Evolutionary conservation across 2,888 invertebrate species (phyloP).

Genomic region (Monopis laevigella): DNA sequence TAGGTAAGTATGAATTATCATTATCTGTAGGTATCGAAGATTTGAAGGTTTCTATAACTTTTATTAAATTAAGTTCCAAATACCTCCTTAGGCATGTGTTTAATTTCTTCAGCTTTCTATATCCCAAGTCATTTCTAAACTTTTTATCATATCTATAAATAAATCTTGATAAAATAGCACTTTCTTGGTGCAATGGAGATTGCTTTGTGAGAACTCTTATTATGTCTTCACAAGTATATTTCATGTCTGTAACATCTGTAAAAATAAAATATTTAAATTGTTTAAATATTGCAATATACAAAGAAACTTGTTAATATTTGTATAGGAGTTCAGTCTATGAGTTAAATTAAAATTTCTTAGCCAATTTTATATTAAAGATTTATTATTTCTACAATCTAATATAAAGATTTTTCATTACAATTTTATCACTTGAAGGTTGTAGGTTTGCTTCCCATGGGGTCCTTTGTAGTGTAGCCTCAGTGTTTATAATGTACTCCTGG

Average conservation of each 20-base stretch:
- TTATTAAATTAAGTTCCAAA: conserved; percentile 47
- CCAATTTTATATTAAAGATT: no score
- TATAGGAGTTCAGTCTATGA: no score
- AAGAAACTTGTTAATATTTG: no score
- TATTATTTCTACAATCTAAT: no score
- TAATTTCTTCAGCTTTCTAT: conserved; percentile 61
- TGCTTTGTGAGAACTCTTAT: conserved; percentile 42
- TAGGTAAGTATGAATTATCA: conserved; percentile 52
- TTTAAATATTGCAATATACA: no score
- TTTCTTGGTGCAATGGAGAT: conserved; percentile 59
- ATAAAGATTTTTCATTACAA: no score
- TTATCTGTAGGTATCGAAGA: conserved; percentile 33
- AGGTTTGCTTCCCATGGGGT: no score
- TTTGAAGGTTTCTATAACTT: conserved; percentile 44
- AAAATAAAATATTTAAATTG: conserved; percentile 15
- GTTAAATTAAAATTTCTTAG: no score
- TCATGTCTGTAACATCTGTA: conserved; percentile 38
- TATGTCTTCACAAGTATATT: conserved; percentile 32
- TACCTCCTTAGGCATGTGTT: conserved; percentile 61
- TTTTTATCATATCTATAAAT: conserved; percentile 68
- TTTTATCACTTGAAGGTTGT: no score
- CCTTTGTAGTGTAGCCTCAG: no score
- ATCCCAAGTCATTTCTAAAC: conserved; percentile 67
- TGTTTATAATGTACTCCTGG: no score
- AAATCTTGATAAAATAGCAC: conserved; percentile 63